A percentile compares a stretch with the other conserved stretches of the same genome.
Conservation (phyloP, 1,140 invertebrate species). For the Gryon sp. region DNA sequence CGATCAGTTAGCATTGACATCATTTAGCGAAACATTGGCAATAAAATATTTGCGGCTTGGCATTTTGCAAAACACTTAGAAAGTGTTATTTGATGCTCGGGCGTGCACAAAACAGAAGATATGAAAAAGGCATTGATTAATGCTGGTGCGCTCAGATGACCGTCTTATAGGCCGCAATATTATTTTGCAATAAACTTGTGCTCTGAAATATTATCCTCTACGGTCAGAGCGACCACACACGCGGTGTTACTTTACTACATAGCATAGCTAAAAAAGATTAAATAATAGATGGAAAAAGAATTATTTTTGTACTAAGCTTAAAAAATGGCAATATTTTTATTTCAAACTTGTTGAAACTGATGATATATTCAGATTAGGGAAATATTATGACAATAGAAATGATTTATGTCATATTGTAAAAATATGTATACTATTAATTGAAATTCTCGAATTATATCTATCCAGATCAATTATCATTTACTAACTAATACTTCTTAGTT, state of each 20-base stretch:
- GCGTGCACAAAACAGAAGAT: slow-evolving; percentile 37
- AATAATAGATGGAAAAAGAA: slow-evolving; percentile 3
- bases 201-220: slow-evolving; percentile 51
- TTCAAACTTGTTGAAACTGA: too few species aligned
- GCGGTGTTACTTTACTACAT: slow-evolving; percentile 43
- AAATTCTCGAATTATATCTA: too few species aligned
- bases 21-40: slow-evolving; percentile 46
- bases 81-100: slow-evolving; percentile 41
- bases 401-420: too few species aligned
- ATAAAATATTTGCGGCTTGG: slow-evolving; percentile 49
- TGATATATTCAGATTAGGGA: too few species aligned
- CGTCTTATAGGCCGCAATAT: slow-evolving; percentile 51
- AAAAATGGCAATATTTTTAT: too few species aligned
- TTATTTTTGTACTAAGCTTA: too few species aligned
- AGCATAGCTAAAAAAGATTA: background rate
- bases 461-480: too few species aligned
- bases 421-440: too few species aligned
- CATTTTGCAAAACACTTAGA: slow-evolving; percentile 27
- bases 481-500: too few species aligned
- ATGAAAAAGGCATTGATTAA: slow-evolving; percentile 43
- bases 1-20: slow-evolving; percentile 49
- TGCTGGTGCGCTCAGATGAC: slow-evolving; percentile 36
- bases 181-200: slow-evolving; percentile 43
- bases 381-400: too few species aligned
- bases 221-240: slow-evolving; percentile 44